Conservation (phyloP, 2,888 invertebrate genomes). For the Rugalucina vietnamica region DNA sequence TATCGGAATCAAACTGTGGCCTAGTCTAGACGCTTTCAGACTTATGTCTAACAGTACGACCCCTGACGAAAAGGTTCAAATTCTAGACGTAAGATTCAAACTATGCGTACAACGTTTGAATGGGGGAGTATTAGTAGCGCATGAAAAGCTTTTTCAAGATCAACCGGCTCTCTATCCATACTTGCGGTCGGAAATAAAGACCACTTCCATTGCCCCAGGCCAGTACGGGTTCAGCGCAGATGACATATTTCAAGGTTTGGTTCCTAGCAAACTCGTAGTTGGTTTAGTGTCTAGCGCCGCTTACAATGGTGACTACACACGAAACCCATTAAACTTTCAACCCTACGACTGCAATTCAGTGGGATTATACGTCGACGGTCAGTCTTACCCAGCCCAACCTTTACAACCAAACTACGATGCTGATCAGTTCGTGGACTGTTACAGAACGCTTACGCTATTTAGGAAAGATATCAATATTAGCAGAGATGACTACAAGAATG, state of each 20-base stretch:
- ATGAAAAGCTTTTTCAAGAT: constrained; percentile 30
- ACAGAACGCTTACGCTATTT: constrained; percentile 17
- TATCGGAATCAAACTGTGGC: constrained; percentile 30
- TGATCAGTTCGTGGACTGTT: constrained; percentile 29
- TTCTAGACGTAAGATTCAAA: constrained; percentile 45
- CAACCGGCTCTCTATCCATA: constrained; percentile 51
- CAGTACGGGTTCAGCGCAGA: constrained; percentile 35
- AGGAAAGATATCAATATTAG: constrained; percentile 20
- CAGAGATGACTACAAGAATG: constrained; percentile 11
- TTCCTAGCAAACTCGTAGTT: constrained; percentile 30
- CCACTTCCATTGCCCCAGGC: constrained; percentile 41
- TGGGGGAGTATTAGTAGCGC: constrained; percentile 34
- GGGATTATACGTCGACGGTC: constrained; percentile 32
- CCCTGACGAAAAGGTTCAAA: constrained; percentile 31
- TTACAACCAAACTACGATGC: constrained; percentile 35
- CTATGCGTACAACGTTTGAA: constrained; percentile 49
- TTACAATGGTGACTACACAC: constrained; percentile 28
- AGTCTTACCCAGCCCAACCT: constrained; percentile 26
- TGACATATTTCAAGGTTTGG: constrained; percentile 39
- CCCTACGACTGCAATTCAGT: constrained; percentile 42
- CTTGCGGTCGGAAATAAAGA: constrained; percentile 40
- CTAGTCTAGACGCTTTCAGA: constrained; percentile 32
- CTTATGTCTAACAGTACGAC: constrained; percentile 29
- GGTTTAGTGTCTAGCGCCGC: constrained; percentile 27
- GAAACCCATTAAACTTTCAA: constrained; percentile 43